Base-by-base conservation (phyloP, 2,113 vertebrate species). In the Zosterops pallidus region DNA sequence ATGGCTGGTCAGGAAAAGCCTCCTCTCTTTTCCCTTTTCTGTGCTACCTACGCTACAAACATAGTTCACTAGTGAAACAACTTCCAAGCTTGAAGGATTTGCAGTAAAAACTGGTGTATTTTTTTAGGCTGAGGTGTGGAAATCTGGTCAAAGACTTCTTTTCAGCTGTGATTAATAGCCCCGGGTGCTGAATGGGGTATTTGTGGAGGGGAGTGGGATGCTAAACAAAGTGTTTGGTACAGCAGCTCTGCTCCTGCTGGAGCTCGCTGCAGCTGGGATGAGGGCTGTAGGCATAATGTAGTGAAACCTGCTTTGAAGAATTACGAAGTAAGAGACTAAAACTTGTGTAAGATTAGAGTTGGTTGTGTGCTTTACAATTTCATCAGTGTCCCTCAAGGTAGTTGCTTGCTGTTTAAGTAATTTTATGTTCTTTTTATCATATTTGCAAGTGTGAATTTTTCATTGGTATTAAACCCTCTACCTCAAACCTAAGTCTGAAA, bases 1-100 rank as follows among this genome's bases (percentile, higher is more conserved):
- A 95, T 70, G 93, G 67, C 77, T 65, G 78, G 93, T 83, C 93
- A 94, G 94, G 94, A 92, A 92, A 96, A 96, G 16, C 55, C 62
- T 86, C 37, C 62, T 83, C 28, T 95, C 41, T 83, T 65, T 93
- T 91, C 86, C 50, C 63, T 86, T 95, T 90, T 79, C 87, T 92
- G 47, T 86, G 79, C 85, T 93, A 79, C 85, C 55, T 84, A 19
- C 0, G 1, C 79, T 82, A 69, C 59, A 92, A 86, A 49, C 47
- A 24, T 57, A 84, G 79, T 31, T 86, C 21, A 47, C 19, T 26
- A 47, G 26, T 64, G 83, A 41, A 89, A 68, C 57, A 71, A 41
- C 4, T 29, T 55, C 55, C 25, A 67, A 52, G 46, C 87, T 83
- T 70, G 83, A 89, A 87, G 77, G 77, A 75, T 86, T 86, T 89